A percentile compares a stretch with the other conserved stretches of the same genome.
Evolutionary conservation across 2,888 invertebrate species (phyloP).

Genomic region (Erynnis tages): DNA sequence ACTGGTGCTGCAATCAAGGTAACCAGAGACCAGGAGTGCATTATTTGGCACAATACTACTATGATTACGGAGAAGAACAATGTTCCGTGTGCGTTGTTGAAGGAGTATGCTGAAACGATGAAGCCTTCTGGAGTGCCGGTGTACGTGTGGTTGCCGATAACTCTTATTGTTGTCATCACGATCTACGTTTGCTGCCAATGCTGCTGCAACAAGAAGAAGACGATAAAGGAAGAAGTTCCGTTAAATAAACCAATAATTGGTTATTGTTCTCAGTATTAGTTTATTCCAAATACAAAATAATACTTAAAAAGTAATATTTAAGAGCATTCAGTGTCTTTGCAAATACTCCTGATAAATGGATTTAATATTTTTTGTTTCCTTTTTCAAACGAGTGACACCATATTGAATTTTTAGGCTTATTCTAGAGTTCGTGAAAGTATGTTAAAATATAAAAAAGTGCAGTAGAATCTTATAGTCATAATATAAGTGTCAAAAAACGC

Average conservation of each 20-base stretch:
- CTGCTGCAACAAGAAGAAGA: conserved; percentile 48
- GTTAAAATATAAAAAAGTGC: too few relatives aligned
- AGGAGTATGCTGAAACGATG: conserved; percentile 64
- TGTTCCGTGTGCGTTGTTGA: conserved; percentile 61
- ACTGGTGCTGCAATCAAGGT: conserved; percentile 50
- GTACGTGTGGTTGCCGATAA: conserved; percentile 65
- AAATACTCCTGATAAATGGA: too few relatives aligned
- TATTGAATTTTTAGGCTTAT: too few relatives aligned
- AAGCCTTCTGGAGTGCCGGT: conserved; percentile 59
- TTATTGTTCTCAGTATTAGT: conserved; percentile 49
- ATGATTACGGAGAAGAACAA: conserved; percentile 48
- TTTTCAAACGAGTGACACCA: too few relatives aligned
- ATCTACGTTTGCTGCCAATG: conserved; percentile 56
- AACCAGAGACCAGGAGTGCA: conserved; percentile 57
- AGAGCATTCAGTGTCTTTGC: too few relatives aligned
- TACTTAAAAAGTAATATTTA: too few relatives aligned
- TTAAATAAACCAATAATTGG: conserved; percentile 47
- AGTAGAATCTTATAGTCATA: too few relatives aligned
- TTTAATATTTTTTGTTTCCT: too few relatives aligned
- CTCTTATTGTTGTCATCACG: conserved; percentile 50
- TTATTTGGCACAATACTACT: conserved; percentile 67
- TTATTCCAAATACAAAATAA: neutral
- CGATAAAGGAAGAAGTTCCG: conserved; percentile 45
- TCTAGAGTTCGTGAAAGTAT: too few relatives aligned
- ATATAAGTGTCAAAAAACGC: too few relatives aligned